A percentile compares a stretch with the other conserved stretches of the same genome.
Conservation (phyloP, 2,113 vertebrate genomes). For the Labrus mixtus region DNA sequence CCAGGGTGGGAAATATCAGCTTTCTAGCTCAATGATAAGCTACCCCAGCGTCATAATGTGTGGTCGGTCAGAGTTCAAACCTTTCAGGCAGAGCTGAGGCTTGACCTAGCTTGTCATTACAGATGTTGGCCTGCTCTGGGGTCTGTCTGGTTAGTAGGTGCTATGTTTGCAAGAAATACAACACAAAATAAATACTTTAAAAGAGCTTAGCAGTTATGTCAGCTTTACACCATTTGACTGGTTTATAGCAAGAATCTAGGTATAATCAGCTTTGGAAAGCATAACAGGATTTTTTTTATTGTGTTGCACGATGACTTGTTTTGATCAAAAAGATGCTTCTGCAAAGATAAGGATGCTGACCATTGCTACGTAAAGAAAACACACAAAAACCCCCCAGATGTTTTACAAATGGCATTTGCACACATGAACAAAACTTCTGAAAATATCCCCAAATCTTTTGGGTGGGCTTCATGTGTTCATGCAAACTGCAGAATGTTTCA, state of each 20-base stretch:
- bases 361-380: too few species aligned
- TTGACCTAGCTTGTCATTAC: constrained; percentile 56
- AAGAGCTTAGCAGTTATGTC: constrained; percentile 22
- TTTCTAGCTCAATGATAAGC: constrained; percentile 64
- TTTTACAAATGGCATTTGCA: too few species aligned
- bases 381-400: too few species aligned
- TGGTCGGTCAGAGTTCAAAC: constrained; percentile 77
- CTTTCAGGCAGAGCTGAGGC: constrained; percentile 66
- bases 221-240: neutral
- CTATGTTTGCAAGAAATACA: constrained; percentile 16
- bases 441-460: too few species aligned
- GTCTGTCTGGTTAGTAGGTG: constrained; percentile 67
- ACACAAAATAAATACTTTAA: neutral
- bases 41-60: constrained; percentile 50
- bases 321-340: constrained; percentile 10
- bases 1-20: constrained; percentile 62
- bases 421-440: too few species aligned
- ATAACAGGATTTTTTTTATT: constrained; percentile 22
- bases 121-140: constrained; percentile 68
- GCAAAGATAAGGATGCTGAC: neutral
- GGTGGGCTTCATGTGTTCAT: too few species aligned
- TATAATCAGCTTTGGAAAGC: constrained; percentile 24
- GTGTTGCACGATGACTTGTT: constrained; percentile 3
- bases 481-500: too few species aligned
- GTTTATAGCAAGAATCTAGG: constrained; percentile 2